These are phyloP conservation scores for Charina bottae DNA, from an alignment of 2,113 vertebrate genomes.

Conservation along the genomic window DNA sequence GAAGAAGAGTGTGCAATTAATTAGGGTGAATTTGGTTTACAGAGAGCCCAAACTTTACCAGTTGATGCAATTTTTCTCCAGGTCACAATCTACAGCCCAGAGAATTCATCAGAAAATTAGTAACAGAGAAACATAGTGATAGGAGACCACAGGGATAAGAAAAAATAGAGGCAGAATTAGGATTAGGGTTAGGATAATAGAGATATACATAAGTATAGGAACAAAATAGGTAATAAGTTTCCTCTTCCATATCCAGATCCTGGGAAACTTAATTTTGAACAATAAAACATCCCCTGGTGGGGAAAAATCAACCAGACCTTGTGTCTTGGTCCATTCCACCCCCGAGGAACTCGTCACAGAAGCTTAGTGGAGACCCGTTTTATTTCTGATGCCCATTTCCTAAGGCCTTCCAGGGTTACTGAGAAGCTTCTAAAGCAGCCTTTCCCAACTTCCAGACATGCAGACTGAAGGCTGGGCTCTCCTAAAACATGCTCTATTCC, in stretches of 20 bases:
- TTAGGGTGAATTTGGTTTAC: background rate
- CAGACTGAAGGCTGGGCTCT: background rate
- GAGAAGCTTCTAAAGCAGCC: background rate
- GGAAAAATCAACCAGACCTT: background rate
- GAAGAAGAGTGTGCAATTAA: background rate
- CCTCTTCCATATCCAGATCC: background rate
- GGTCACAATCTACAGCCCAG: background rate
- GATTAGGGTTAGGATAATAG: background rate
- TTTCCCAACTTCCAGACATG: background rate
- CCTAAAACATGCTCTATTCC: background rate
- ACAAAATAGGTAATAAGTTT: background rate
- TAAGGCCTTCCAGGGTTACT: background rate
- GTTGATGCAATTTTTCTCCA: background rate
- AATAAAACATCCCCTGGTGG: background rate
- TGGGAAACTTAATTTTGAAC: background rate
- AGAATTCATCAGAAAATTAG: background rate
- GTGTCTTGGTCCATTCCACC: background rate
- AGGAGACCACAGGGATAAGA: background rate
- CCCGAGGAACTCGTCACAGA: background rate
- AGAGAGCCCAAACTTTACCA: background rate
- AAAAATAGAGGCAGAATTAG: background rate
- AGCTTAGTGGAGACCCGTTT: background rate
- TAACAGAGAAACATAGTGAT: background rate
- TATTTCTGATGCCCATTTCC: background rate
- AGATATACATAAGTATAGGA: background rate